A percentile compares a stretch with the other conserved stretches of the same genome.
Evolutionary conservation across 2,797 vertebrate genomes (phyloP).

Genomic region (Mergus octosetaceus): DNA sequence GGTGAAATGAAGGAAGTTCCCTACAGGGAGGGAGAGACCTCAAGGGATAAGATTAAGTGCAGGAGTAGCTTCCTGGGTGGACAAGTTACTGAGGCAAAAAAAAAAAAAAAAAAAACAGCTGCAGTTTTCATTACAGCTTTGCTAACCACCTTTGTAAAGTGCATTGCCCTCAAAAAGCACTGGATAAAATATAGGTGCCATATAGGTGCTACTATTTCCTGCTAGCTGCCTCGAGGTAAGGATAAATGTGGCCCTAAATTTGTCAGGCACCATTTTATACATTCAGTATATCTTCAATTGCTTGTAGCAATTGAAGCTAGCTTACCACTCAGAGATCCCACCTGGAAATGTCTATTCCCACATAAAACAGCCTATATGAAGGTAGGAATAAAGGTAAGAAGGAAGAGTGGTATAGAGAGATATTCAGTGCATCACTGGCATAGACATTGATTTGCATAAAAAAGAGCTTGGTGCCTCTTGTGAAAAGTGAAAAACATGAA

Average conservation of each 20-base stretch:
- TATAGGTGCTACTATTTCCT: neutral
- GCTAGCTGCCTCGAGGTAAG: neutral
- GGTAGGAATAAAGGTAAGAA: neutral
- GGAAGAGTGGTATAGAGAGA: neutral
- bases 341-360: neutral
- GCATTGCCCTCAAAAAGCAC: neutral
- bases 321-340: neutral
- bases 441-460: slow-evolving; percentile 12
- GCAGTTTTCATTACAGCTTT: neutral
- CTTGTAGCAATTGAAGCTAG: neutral
- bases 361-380: neutral
- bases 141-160: neutral
- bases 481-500: neutral
- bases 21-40: neutral
- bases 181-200: neutral
- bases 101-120: neutral
- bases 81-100: neutral
- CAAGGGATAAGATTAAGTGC: neutral
- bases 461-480: neutral
- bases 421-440: neutral
- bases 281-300: neutral
- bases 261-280: neutral
- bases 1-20: neutral
- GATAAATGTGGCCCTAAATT: neutral
- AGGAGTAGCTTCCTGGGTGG: neutral